Evolutionary conservation across 2,113 vertebrate genomes (phyloP).

Genomic region (Pseudopipra pipra): DNA sequence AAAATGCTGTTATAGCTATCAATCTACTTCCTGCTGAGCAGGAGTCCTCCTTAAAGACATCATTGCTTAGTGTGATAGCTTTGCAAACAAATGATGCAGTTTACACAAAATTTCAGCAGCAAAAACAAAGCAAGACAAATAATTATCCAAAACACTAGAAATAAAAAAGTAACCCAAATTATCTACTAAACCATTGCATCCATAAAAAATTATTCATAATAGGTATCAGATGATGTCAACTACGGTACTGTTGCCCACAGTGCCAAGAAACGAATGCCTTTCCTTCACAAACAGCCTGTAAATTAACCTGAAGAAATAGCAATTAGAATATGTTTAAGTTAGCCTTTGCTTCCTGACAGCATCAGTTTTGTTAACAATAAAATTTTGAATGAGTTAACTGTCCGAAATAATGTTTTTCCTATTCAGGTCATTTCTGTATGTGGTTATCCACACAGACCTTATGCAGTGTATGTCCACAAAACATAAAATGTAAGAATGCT

Average conservation of each 20-base stretch:
- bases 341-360: neutral
- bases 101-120: neutral
- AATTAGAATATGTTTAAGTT: neutral
- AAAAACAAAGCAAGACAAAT: neutral
- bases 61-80: neutral
- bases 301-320: neutral
- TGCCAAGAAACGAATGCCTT: neutral
- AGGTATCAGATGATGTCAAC: neutral
- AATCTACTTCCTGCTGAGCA: neutral
- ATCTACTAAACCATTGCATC: neutral
- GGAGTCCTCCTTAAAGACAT: neutral
- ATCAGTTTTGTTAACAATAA: neutral
- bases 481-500: neutral
- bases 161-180: neutral
- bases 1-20: neutral
- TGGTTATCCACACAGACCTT: neutral
- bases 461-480: neutral
- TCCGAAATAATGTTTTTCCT: neutral
- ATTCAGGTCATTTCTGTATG: neutral
- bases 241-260: no score
- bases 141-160: neutral
- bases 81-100: neutral
- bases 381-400: neutral
- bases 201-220: neutral
- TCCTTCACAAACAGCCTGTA: neutral